These are phyloP conservation scores for Otolemur garnettii DNA, from an alignment of 2,113 vertebrate species.

Conservation along the genomic window DNA sequence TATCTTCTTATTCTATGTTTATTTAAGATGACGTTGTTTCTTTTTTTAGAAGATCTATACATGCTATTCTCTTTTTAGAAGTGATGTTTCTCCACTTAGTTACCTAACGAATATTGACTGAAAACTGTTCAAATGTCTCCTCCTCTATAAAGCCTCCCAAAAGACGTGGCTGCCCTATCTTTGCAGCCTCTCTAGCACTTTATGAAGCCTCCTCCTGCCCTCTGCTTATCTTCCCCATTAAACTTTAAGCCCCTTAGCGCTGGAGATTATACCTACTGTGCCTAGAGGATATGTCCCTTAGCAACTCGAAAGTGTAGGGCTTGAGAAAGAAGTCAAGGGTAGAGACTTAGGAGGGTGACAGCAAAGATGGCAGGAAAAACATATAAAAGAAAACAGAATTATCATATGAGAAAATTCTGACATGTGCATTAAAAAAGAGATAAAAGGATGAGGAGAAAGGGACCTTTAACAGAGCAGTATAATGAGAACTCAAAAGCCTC, in stretches of 20 bases:
- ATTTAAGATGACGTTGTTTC: neutral
- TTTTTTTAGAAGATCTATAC: neutral
- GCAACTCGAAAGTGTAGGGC: neutral
- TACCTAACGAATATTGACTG: neutral
- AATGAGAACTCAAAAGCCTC: neutral
- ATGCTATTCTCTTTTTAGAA: neutral
- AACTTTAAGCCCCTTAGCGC: neutral
- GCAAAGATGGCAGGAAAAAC: conserved; percentile 6
- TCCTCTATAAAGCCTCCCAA: neutral
- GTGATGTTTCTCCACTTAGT: neutral
- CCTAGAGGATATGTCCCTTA: neutral
- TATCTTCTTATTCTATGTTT: neutral
- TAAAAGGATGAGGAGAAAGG: neutral
- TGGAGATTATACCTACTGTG: neutral
- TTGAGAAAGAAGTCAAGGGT: conserved; percentile 26
- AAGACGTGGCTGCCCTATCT: neutral
- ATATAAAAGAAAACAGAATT: neutral
- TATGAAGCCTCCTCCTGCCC: neutral
- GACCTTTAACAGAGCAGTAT: neutral
- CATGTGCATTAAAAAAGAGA: neutral
- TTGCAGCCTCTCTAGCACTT: neutral
- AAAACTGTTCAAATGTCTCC: neutral
- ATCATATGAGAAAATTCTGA: neutral
- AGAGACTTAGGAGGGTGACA: neutral
- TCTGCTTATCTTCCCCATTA: neutral